phyloP scores from a whole-genome alignment of 1,140 invertebrate genomes.

The Polypedilum pembai region DNA sequence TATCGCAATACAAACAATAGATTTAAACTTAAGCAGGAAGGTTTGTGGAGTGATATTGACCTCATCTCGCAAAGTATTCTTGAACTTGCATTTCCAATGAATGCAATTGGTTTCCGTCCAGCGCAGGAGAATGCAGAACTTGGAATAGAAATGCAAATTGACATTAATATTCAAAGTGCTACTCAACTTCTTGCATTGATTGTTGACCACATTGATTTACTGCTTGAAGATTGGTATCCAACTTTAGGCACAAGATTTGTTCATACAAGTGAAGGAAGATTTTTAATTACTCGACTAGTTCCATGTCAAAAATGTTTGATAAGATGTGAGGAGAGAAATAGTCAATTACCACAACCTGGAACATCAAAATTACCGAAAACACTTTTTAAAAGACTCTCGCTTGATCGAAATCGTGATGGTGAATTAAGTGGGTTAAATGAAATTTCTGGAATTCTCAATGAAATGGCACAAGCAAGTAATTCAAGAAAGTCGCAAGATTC shows the following conservation, averaged over 20 bases:
- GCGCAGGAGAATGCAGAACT: constrained; percentile 32
- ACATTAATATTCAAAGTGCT: constrained; percentile 67
- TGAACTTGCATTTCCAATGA: constrained; percentile 75
- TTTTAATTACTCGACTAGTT: constrained; percentile 89
- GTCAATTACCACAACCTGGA: constrained; percentile 27
- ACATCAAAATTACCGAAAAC: neutral
- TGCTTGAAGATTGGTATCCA: constrained; percentile 98
- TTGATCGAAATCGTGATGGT: constrained; percentile 24
- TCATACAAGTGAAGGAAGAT: constrained; percentile 92
- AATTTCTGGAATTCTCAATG: constrained; percentile 20
- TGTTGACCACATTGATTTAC: constrained; percentile 94
- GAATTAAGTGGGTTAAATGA: constrained; percentile 37
- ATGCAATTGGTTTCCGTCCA: constrained; percentile 35
- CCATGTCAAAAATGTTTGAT: constrained; percentile 81
- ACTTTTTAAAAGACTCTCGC: neutral
- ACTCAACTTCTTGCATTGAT: constrained; percentile 81
- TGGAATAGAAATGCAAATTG: constrained; percentile 37
- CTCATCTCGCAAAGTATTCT: constrained; percentile 73
- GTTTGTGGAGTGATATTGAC: constrained; percentile 76
- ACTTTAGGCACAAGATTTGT: constrained; percentile 91
- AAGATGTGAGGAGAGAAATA: constrained; percentile 40
- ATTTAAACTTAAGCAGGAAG: constrained; percentile 70
- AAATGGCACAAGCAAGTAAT: constrained; percentile 14
- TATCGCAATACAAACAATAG: constrained; percentile 46
- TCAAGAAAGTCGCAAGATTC: constrained; percentile 34